A percentile compares a stretch with the other conserved stretches of the same genome.
These are phyloP conservation scores for Ariopsis seemanni DNA, from an alignment of 2,113 vertebrate species.

Conservation along the genomic window DNA sequence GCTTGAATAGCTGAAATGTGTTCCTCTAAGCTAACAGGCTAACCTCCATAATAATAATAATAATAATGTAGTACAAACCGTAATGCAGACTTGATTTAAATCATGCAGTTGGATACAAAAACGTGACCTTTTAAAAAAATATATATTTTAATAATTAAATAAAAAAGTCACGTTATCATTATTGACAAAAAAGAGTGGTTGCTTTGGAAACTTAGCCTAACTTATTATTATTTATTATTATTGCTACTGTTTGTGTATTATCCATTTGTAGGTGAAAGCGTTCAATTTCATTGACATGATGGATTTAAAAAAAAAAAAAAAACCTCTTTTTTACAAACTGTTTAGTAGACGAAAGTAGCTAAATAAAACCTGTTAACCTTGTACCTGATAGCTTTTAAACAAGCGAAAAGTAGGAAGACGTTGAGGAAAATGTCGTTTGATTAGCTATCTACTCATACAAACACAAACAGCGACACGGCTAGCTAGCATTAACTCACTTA, in stretches of 20 bases:
- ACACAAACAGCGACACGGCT: background rate
- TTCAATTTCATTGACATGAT: too few relatives aligned
- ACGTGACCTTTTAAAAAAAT: background rate
- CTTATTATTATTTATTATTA: background rate
- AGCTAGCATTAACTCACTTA: background rate
- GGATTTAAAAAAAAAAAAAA: background rate
- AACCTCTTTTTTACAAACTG: background rate
- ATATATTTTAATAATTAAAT: background rate
- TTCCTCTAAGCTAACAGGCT: conserved; percentile 41
- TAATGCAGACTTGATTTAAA: background rate
- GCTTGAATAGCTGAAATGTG: conserved; percentile 42
- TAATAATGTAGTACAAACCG: background rate
- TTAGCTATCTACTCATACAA: background rate
- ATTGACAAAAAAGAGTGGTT: background rate
- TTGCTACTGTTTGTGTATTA: background rate
- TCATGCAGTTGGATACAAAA: background rate
- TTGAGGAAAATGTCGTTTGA: background rate
- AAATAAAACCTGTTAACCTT: background rate
- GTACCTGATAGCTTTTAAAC: background rate
- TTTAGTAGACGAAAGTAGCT: background rate
- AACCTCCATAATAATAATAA: background rate
- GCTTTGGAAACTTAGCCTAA: background rate
- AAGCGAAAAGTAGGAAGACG: background rate
- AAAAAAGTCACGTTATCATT: background rate
- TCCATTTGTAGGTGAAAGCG: background rate